Percentiles rank a stretch among this genome's conserved stretches.
Evolutionary conservation across 2,113 vertebrate genomes (phyloP).

Genomic region (Crypturellus undulatus): DNA sequence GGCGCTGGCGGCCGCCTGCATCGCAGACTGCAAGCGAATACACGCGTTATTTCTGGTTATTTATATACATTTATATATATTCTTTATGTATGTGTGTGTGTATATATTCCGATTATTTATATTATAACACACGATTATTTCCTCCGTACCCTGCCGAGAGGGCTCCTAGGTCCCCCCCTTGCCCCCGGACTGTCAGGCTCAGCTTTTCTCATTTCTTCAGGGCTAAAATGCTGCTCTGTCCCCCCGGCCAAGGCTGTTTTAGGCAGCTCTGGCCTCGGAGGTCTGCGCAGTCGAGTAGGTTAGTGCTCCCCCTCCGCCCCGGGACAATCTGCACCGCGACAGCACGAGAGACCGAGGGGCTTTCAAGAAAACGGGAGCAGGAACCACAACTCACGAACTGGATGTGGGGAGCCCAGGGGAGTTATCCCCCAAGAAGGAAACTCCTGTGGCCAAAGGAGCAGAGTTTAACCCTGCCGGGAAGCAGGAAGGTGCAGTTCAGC

Average conservation of each 20-base stretch:
- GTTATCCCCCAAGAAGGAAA: background rate
- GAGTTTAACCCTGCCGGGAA: background rate
- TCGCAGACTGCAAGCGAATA: constrained; percentile 80
- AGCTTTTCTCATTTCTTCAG: background rate
- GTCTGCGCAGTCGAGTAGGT: background rate
- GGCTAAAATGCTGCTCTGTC: background rate
- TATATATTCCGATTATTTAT: too few relatives aligned
- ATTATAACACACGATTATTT: background rate
- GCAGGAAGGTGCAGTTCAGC: background rate
- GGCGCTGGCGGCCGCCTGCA: constrained; percentile 85
- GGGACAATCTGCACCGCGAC: background rate
- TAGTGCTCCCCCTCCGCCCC: background rate
- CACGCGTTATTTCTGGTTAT: background rate
- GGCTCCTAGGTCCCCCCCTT: background rate
- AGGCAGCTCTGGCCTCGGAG: background rate
- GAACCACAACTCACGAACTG: background rate
- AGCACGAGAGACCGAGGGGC: background rate
- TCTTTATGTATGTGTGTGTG: too few relatives aligned
- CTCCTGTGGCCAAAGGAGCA: background rate
- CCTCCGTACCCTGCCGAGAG: background rate
- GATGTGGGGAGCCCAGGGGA: background rate
- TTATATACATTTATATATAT: too few relatives aligned
- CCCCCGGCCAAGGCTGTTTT: background rate
- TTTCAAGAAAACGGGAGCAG: background rate
- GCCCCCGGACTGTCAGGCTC: background rate